phyloP scores from a whole-genome alignment of 2,888 invertebrate species.

The Caenorhabditis auriculariae region DNA sequence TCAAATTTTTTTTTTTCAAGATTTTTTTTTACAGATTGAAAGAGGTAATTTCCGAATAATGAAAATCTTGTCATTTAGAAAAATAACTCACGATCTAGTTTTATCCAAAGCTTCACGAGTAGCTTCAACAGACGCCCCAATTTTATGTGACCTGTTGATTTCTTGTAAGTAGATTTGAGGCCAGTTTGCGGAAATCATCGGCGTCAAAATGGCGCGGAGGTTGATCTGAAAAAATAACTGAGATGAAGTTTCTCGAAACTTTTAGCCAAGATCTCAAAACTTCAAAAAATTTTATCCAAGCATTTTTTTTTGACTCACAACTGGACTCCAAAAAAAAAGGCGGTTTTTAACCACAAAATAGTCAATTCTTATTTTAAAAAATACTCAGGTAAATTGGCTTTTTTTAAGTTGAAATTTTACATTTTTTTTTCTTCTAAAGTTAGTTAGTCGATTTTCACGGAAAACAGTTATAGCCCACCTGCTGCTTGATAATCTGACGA shows the following conservation, averaged over 20 bases:
- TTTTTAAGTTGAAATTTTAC: no score
- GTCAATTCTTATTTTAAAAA: no score
- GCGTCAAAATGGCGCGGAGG: constrained; percentile 33
- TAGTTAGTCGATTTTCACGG: no score
- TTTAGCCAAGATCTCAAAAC: no score
- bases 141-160: constrained; percentile 33
- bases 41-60: neutral
- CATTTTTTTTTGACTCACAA: no score
- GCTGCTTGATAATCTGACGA: constrained; percentile 39
- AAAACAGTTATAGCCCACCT: constrained; percentile 8
- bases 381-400: no score
- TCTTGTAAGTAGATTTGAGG: constrained; percentile 40
- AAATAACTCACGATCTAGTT: constrained; percentile 16
- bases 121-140: constrained; percentile 41
- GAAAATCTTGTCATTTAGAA: neutral
- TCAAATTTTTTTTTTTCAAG: neutral
- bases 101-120: constrained; percentile 38
- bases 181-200: constrained; percentile 34
- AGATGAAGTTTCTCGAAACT: no score
- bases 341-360: no score
- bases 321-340: no score
- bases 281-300: no score
- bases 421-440: no score
- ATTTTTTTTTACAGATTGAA: no score
- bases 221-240: constrained; percentile 37